Conservation (phyloP, 2,797 vertebrate species). For the Xenopus petersii region DNA sequence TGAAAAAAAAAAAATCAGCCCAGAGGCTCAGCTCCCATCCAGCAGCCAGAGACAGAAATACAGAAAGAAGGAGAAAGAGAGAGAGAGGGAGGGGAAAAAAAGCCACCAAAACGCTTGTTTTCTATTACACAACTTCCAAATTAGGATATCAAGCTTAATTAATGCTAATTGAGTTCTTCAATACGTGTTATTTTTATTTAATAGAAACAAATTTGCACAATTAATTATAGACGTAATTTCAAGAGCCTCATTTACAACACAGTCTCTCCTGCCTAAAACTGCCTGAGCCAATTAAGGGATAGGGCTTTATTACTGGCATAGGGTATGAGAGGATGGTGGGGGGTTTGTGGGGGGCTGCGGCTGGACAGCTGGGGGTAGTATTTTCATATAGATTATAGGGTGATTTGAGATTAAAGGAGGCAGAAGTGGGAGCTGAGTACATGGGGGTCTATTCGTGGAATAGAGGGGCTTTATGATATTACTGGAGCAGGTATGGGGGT, state of each 20-base stretch:
- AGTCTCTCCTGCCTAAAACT: constrained; percentile 67
- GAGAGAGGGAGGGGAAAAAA: constrained; percentile 65
- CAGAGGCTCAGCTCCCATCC: constrained; percentile 92
- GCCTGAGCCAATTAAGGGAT: constrained; percentile 65
- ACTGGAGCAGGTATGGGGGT: too few relatives aligned
- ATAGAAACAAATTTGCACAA: constrained; percentile 99
- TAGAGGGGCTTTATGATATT: too few relatives aligned
- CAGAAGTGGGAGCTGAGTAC: too few relatives aligned
- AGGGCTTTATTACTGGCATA: neutral
- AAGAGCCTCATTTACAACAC: constrained; percentile 93
- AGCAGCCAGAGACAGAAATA: constrained; percentile 70
- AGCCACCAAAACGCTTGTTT: constrained; percentile 93
- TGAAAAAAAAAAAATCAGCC: constrained; percentile 66
- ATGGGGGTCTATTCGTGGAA: too few relatives aligned
- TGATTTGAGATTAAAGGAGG: too few relatives aligned
- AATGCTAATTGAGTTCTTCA: constrained; percentile 99
- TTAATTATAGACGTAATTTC: constrained; percentile 99
- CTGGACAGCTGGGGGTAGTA: too few relatives aligned
- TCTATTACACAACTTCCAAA: constrained; percentile 97
- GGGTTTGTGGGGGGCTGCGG: neutral
- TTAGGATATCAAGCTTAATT: constrained; percentile 99
- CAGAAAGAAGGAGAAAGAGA: constrained; percentile 53
- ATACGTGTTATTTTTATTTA: constrained; percentile 99
- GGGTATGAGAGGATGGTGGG: constrained; percentile 51
- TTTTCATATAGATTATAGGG: too few relatives aligned